These are phyloP conservation scores for Hipposideros armiger DNA, from an alignment of 2,113 vertebrate species.

Conservation along the genomic window DNA sequence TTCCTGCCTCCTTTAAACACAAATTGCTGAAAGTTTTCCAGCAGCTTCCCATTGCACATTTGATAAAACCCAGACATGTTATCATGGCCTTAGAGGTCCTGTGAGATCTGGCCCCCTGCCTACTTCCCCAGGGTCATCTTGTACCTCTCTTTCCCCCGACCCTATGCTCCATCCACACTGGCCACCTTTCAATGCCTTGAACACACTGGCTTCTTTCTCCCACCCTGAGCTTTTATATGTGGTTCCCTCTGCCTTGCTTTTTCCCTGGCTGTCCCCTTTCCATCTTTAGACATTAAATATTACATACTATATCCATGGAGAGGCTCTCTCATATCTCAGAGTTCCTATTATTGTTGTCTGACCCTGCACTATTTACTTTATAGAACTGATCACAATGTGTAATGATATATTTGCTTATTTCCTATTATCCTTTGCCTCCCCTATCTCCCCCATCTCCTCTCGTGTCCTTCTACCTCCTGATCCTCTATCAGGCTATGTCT, in stretches of 20 bases:
- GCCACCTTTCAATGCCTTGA: not conserved
- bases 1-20: not conserved
- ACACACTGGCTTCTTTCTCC: not conserved
- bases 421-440: not conserved
- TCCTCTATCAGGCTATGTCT: not conserved
- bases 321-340: not conserved
- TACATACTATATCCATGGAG: not conserved
- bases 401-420: not conserved
- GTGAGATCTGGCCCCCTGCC: not conserved
- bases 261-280: not conserved
- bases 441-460: not conserved
- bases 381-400: not conserved
- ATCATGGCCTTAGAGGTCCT: not conserved
- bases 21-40: not conserved
- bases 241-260: not conserved
- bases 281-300: not conserved
- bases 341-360: not conserved
- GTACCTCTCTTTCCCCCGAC: not conserved
- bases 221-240: not conserved
- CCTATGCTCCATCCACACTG: not conserved
- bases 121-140: not conserved
- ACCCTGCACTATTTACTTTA: not conserved
- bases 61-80: not conserved
- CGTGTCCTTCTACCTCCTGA: not conserved
- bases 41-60: not conserved